Conservation (phyloP, 1,140 invertebrate genomes). For the Sipha flava region DNA sequence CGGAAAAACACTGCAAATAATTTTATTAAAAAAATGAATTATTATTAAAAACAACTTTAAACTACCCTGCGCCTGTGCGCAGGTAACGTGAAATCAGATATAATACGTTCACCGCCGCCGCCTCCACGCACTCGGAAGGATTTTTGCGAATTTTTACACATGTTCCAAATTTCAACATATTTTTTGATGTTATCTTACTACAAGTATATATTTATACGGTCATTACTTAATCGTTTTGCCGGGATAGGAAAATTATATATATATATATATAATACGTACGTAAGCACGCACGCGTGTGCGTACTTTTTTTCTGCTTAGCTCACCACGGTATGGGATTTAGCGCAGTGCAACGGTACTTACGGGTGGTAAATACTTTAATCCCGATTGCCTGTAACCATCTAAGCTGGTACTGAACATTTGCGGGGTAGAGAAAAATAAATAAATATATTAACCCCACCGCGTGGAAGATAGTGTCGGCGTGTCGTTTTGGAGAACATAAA, state of each 20-base stretch:
- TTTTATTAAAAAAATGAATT: too few species aligned
- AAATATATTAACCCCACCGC: background rate
- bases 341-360: constrained; percentile 6
- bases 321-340: too few species aligned
- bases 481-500: background rate
- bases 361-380: constrained; percentile 25
- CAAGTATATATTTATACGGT: background rate
- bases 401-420: constrained; percentile 16
- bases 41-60: too few species aligned
- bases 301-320: background rate
- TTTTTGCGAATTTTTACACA: background rate
- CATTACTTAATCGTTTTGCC: background rate
- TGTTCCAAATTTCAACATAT: background rate
- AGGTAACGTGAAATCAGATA: too few species aligned
- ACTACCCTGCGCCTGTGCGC: too few species aligned
- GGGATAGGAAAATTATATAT: background rate
- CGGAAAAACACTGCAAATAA: too few species aligned
- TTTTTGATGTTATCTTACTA: background rate
- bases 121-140: too few species aligned
- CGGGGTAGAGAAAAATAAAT: background rate
- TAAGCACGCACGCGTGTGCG: too few species aligned
- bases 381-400: constrained; percentile 11
- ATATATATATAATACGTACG: background rate
- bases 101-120: too few species aligned
- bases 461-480: background rate